Conservation (phyloP, 1,140 invertebrate species). For the Araneus ventricosus region DNA sequence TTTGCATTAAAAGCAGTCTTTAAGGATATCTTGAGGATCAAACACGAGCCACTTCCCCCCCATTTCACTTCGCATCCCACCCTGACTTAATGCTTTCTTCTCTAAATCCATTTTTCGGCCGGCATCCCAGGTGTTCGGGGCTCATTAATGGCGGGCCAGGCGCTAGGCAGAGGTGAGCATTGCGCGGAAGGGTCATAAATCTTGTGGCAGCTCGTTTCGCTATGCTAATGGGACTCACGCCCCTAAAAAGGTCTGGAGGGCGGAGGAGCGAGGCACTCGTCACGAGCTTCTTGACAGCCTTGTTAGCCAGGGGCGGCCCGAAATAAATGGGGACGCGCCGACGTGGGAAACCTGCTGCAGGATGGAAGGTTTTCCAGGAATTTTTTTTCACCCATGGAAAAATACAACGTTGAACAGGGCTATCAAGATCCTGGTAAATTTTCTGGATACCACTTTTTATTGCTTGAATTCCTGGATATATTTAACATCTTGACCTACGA, state of each 20-base stretch:
- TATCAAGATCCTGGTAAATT: too few relatives aligned
- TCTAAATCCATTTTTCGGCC: slow-evolving; percentile 35
- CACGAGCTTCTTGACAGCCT: slow-evolving; percentile 63
- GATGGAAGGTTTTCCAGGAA: neutral
- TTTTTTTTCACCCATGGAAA: neutral
- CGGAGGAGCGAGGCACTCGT: neutral
- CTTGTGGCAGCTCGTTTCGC: slow-evolving; percentile 54
- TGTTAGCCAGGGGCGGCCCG: slow-evolving; percentile 54
- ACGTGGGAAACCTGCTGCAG: slow-evolving; percentile 14
- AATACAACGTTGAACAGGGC: too few relatives aligned
- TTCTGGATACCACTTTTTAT: too few relatives aligned
- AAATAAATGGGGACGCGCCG: slow-evolving; percentile 46
- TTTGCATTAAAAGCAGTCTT: slow-evolving; percentile 30
- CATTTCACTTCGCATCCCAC: neutral
- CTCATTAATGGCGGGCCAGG: slow-evolving; percentile 25
- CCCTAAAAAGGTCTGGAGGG: neutral
- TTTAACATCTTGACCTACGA: too few relatives aligned
- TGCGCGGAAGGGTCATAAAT: slow-evolving; percentile 44
- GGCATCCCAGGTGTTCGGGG: slow-evolving; percentile 35
- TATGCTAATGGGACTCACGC: slow-evolving; percentile 56
- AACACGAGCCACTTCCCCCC: neutral
- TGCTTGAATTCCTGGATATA: too few relatives aligned
- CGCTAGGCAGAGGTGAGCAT: neutral
- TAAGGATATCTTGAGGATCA: slow-evolving; percentile 25
- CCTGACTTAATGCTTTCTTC: neutral